A percentile compares a stretch with the other conserved stretches of the same genome.
Conservation (phyloP, 1,140 invertebrate genomes). For the Drosophila lowei region DNA sequence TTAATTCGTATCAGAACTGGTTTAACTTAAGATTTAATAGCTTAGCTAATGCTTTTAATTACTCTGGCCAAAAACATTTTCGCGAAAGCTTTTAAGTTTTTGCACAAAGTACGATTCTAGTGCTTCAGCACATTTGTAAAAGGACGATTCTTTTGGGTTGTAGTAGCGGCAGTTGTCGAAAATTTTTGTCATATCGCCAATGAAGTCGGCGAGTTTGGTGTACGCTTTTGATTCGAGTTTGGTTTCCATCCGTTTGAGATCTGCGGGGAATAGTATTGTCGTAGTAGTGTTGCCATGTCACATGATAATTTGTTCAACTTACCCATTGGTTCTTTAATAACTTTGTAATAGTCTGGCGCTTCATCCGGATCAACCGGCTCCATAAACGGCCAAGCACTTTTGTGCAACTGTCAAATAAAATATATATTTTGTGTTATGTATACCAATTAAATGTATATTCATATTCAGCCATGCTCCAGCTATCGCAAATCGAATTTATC, state of each 20-base stretch:
- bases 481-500: too few species aligned
- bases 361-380: conserved; percentile 97
- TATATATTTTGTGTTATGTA: neutral
- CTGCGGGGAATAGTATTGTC: conserved; percentile 84
- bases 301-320: conserved; percentile 59
- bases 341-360: conserved; percentile 98
- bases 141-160: conserved; percentile 97
- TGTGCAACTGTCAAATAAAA: conserved; percentile 87
- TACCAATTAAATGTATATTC: neutral
- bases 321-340: conserved; percentile 99
- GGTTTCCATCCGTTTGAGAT: conserved; percentile 95
- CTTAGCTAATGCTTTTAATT: conserved; percentile 37
- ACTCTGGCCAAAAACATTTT: conserved; percentile 85
- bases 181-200: conserved; percentile 98
- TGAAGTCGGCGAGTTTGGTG: conserved; percentile 95
- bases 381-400: conserved; percentile 98
- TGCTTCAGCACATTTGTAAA: conserved; percentile 97
- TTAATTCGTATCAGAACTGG: conserved; percentile 9
- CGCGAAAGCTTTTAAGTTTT: conserved; percentile 93
- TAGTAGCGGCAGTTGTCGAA: conserved; percentile 99
- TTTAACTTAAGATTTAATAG: neutral
- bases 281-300: too few species aligned
- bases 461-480: too few species aligned
- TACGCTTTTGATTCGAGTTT: conserved; percentile 94
- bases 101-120: conserved; percentile 98